Conservation (phyloP, 2,888 invertebrate species). For the Deilephila elpenor region DNA sequence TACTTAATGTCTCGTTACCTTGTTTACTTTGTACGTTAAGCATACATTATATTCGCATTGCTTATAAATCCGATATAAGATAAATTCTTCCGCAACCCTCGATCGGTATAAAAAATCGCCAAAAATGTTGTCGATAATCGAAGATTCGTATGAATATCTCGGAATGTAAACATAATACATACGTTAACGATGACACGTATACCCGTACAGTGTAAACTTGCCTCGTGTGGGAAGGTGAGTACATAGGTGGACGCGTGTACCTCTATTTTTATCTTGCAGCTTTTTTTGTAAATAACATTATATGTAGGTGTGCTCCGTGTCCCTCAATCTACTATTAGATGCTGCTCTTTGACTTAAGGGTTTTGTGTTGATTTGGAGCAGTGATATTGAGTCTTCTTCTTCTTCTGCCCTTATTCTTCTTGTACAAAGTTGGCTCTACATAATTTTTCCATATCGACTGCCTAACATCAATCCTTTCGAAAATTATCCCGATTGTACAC, state of each 20-base stretch:
- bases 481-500: no score
- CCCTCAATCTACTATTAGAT: slow-evolving; percentile 19
- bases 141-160: slow-evolving; percentile 16
- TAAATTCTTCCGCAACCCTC: background rate
- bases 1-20: background rate
- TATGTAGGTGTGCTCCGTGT: slow-evolving; percentile 23
- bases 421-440: no score
- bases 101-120: background rate
- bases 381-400: background rate
- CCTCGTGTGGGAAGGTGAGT: slow-evolving; percentile 54
- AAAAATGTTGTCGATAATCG: slow-evolving; percentile 7
- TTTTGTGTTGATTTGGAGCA: background rate
- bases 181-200: slow-evolving; percentile 19
- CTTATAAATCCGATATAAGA: background rate
- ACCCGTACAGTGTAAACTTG: slow-evolving; percentile 47
- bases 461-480: no score
- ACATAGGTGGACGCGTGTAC: slow-evolving; percentile 48
- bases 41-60: background rate
- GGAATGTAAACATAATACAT: slow-evolving; percentile 19
- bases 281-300: slow-evolving; percentile 62
- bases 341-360: background rate
- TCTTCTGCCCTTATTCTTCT: no score
- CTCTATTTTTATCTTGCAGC: slow-evolving; percentile 62
- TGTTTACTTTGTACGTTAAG: background rate
- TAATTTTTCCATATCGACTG: no score